These are phyloP conservation scores for Apodemia zela DNA, from an alignment of 2,888 invertebrate species.

Conservation along the genomic window DNA sequence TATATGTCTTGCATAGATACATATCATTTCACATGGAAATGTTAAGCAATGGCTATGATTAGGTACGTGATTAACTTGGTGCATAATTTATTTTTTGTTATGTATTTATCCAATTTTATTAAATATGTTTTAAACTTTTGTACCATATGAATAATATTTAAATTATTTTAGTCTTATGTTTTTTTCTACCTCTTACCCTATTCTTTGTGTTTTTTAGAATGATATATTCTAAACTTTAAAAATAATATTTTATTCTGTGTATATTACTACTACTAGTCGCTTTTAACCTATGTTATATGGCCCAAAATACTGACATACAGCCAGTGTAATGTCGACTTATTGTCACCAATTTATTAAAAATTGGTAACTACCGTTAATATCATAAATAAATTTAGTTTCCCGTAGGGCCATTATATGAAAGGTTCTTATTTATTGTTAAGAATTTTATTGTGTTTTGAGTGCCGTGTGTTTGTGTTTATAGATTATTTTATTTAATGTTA, in stretches of 20 bases:
- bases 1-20: conserved; percentile 1
- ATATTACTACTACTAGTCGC: conserved; percentile 2
- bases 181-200: not conserved
- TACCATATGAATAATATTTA: not conserved
- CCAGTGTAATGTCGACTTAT: not conserved
- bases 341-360: not conserved
- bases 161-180: not conserved
- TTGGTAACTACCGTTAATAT: not conserved
- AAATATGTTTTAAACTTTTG: not conserved
- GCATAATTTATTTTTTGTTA: conserved; percentile 52
- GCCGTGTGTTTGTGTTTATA: conserved; percentile 38
- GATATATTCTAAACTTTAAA: not conserved
- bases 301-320: not conserved
- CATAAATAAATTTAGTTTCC: not conserved
- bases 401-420: conserved; percentile 1
- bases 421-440: conserved; percentile 19
- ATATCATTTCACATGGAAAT: not conserved
- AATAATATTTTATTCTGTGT: not conserved
- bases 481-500: conserved; percentile 38
- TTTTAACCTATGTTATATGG: not conserved
- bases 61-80: conserved; percentile 40
- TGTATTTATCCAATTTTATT: not conserved
- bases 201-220: not conserved
- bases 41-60: conserved; percentile 17
- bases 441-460: conserved; percentile 33